These are phyloP conservation scores for Anastatus disparis DNA, from an alignment of 1,140 invertebrate species.

Conservation along the genomic window DNA sequence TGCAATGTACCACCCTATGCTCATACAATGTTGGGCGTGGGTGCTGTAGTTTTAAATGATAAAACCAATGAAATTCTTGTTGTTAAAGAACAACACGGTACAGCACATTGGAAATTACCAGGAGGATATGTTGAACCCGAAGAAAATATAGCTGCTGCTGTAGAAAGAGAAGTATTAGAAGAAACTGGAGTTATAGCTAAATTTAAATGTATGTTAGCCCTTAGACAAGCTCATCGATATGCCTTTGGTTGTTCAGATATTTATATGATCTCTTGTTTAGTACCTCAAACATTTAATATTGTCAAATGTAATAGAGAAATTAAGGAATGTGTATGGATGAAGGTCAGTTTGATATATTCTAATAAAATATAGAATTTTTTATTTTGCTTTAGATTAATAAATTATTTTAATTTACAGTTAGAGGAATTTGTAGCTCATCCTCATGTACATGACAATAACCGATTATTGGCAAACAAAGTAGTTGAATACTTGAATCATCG, in stretches of 20 bases:
- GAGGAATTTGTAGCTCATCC: constrained; percentile 79
- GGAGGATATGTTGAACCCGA: constrained; percentile 90
- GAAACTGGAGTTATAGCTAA: constrained; percentile 85
- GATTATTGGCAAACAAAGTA: constrained; percentile 73
- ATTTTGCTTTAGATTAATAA: background rate
- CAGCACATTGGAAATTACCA: constrained; percentile 85
- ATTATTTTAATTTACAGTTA: constrained; percentile 64
- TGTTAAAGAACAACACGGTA: constrained; percentile 75
- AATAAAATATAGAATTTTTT: background rate
- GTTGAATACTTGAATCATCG: constrained; percentile 72
- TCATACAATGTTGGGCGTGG: constrained; percentile 89
- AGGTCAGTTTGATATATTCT: constrained; percentile 56
- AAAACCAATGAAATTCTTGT: constrained; percentile 78
- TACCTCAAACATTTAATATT: constrained; percentile 74
- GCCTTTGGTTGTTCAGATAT: constrained; percentile 87
- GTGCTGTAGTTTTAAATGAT: constrained; percentile 85
- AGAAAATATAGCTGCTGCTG: constrained; percentile 83
- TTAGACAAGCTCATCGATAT: constrained; percentile 79
- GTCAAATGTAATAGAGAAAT: constrained; percentile 80
- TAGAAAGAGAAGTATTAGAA: constrained; percentile 86
- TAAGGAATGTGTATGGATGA: constrained; percentile 83
- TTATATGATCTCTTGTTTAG: constrained; percentile 81
- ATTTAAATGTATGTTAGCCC: constrained; percentile 80
- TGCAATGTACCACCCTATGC: constrained; percentile 83
- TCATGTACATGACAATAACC: constrained; percentile 79